A percentile compares a stretch with the other conserved stretches of the same genome.
Evolutionary conservation across 2,797 vertebrate species (phyloP).

Genomic region (Caiman crocodilus): DNA sequence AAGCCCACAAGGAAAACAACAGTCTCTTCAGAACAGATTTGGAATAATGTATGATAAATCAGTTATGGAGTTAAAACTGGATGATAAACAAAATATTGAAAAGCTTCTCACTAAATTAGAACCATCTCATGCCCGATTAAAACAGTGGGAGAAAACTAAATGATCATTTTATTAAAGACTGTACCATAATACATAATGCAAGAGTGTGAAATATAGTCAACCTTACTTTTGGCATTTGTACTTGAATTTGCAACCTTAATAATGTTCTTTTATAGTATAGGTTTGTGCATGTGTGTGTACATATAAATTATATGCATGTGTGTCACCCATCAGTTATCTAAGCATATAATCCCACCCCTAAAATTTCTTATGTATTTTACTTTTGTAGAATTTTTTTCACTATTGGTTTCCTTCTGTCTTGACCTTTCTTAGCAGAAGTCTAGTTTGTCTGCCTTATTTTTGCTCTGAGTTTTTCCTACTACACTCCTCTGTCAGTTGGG

Average conservation of each 20-base stretch:
- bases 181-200: neutral
- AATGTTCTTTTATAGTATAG: neutral
- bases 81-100: slow-evolving; percentile 9
- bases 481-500: no score
- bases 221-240: neutral
- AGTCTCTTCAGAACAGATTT: neutral
- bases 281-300: neutral
- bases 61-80: neutral
- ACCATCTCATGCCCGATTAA: neutral
- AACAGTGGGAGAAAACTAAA: neutral
- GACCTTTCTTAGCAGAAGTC: no score
- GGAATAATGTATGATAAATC: neutral
- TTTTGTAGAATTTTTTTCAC: no score
- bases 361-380: no score
- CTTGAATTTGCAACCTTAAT: neutral
- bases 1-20: neutral
- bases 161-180: neutral
- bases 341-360: neutral
- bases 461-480: no score
- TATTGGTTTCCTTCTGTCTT: no score
- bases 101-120: neutral
- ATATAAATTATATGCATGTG: neutral
- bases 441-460: no score
- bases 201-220: neutral
- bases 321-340: neutral